Base-by-base conservation (phyloP, 2,888 invertebrate species). In the Agrotis puta region DNA sequence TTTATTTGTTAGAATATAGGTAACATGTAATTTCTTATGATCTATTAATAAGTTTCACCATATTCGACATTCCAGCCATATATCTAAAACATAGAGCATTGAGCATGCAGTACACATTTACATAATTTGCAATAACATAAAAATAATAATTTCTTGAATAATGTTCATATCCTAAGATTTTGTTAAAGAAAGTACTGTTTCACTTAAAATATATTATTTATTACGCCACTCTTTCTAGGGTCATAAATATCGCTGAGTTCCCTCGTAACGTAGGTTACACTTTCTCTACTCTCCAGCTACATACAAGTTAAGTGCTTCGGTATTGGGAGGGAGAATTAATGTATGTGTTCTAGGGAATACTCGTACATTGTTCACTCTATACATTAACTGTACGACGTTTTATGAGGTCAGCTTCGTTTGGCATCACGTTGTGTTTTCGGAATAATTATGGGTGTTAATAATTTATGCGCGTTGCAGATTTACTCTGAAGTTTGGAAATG, bases 271-370 rank as follows among this genome's bases (percentile, higher is more conserved):
- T 85, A 69, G 68, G 81, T 77, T 75, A 78, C 82, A 75, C 74
- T 82, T 84, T 77, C 81, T 63, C 73, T 76, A 27, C 64, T 62
- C 73, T 77, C 68, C 4, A 48, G 72, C 70, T 79, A 81, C 83
- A 73, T 83, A 73, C 70, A 70, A 83, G 73, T 83, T 85, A 81
- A 85, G 84, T 84, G 86, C 79, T 83, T 74, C 59, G 67, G 75
- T 79, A 81, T 84, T 72, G 79, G 76, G 71, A 72, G 67, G 70
- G 74, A 68, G 73, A 74, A 79, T 81, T 78, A 85, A 83, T 83
- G 78, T 83, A 72, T 70, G 47, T 78, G 73, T 73, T 66, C 67
- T 56, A 51, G 63, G 63, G 66, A 74, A 74, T 81, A 70, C 81
- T 62, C 81, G 67, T 62, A 72, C 70, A 69, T 76, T 81, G 76